Conservation (phyloP, 2,797 vertebrate genomes). For the Mus spretus region DNA sequence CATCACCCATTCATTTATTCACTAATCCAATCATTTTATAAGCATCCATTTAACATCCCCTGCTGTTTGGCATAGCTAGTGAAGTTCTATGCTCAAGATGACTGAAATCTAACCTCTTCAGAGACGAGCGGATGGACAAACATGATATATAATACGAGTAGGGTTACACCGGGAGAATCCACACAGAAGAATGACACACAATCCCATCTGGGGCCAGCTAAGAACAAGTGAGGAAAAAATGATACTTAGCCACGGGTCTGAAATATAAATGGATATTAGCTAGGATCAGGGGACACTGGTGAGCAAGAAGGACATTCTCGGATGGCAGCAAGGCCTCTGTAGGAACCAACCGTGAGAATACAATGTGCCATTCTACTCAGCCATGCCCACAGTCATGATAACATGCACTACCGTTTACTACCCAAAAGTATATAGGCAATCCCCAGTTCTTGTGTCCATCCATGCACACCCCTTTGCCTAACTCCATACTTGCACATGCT, state of each 20-base stretch:
- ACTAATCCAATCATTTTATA: not conserved
- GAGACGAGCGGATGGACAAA: not conserved
- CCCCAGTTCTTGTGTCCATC: not conserved
- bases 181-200: not conserved
- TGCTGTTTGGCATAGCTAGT: not conserved
- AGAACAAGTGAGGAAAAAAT: not conserved
- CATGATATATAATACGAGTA: not conserved
- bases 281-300: too few relatives aligned
- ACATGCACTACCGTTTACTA: not conserved
- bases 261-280: constrained; percentile 40
- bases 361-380: not conserved
- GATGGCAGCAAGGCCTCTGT: not conserved
- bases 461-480: not conserved
- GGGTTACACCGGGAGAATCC: not conserved
- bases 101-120: not conserved
- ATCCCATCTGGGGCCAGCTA: not conserved
- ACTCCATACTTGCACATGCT: not conserved
- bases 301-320: not conserved
- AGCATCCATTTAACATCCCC: not conserved
- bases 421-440: not conserved
- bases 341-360: not conserved
- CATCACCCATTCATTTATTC: not conserved
- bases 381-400: not conserved
- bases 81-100: not conserved
- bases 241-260: not conserved